Conservation (phyloP, 2,113 vertebrate genomes). For the Amazona vittata region DNA sequence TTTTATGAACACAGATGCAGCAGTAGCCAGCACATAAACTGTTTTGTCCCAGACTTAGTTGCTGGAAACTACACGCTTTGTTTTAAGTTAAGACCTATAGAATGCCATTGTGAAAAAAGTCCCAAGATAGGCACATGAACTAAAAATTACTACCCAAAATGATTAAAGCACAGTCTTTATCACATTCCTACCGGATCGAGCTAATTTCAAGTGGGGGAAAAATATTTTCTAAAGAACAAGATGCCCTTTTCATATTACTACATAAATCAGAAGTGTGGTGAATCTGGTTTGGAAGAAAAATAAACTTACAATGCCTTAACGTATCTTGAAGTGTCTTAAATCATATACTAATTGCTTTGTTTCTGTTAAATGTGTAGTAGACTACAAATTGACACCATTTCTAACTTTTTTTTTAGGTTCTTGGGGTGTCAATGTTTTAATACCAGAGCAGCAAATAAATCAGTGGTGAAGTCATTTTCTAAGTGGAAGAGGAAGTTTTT, state of each 20-base stretch:
- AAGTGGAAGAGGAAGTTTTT: slow-evolving; percentile 89
- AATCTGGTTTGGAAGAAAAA: slow-evolving; percentile 47
- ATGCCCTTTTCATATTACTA: neutral
- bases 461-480: slow-evolving; percentile 90
- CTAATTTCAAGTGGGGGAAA: slow-evolving; percentile 1
- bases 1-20: neutral
- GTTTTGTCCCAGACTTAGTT: neutral
- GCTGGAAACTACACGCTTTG: neutral
- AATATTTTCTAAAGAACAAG: neutral
- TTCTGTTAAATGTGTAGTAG: slow-evolving; percentile 54
- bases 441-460: slow-evolving; percentile 85
- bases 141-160: slow-evolving; percentile 1
- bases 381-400: slow-evolving; percentile 66
- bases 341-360: slow-evolving; percentile 54
- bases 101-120: neutral
- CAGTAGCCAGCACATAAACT: neutral
- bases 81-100: neutral
- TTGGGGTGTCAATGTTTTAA: slow-evolving; percentile 99
- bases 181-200: neutral
- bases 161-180: neutral
- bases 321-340: slow-evolving; percentile 64
- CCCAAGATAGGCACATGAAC: neutral
- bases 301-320: slow-evolving; percentile 64
- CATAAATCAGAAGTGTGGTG: slow-evolving; percentile 40
- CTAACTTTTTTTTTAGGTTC: slow-evolving; percentile 89